Evolutionary conservation across 1,140 invertebrate species (phyloP), one percentile per base, ranked within the genome.

Genomic region (Sminthurinus signatus): DNA sequence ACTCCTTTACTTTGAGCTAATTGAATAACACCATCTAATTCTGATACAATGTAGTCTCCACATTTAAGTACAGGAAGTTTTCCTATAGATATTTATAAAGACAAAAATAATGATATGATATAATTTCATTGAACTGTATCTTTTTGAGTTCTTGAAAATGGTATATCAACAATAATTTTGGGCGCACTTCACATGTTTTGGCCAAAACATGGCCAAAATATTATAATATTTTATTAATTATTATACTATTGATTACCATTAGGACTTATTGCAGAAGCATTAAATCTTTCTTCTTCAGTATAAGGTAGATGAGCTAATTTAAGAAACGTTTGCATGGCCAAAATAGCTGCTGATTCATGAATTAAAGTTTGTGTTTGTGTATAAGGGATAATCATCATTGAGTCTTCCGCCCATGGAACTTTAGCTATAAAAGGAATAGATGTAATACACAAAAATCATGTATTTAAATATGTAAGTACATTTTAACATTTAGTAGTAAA

Each of bases 261-360:
- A 0, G 95, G 95, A 0, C 93, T 96, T 90, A 98, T 98, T 71
- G 88, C 88, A 75, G 96, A 93, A 0, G 94, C 94, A 80, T 98
- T 98, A 61, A 85, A 83, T 73, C 87, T 80, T 67, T 89, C 85
- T 68, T 90, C 84, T 5, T 90, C 82, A 73, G 82, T 78, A 74
- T 85, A 96, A 15, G 89, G 83, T 1, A 98, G 78, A 57, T 86
- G 84, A 74, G 89, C 91, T 91, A 98, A 97, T 80, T 91, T 91
- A 1, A 98, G 79, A 76, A 90, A 97, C 4, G 93, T 88, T 76
- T 96, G 89, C 0, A 93, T 89, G 31, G 91, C 88, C 5, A 96
- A 78, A 74, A 91, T 93, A 75, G 88, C 91, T 4, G 93, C 91
- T 80, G 88, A 91, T 73, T 96, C 93, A 8, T 90, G 89, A 36